Evolutionary conservation across 2,888 invertebrate species (phyloP), one percentile per base, ranked within the genome.

Genomic region (Coelinius sp.): DNA sequence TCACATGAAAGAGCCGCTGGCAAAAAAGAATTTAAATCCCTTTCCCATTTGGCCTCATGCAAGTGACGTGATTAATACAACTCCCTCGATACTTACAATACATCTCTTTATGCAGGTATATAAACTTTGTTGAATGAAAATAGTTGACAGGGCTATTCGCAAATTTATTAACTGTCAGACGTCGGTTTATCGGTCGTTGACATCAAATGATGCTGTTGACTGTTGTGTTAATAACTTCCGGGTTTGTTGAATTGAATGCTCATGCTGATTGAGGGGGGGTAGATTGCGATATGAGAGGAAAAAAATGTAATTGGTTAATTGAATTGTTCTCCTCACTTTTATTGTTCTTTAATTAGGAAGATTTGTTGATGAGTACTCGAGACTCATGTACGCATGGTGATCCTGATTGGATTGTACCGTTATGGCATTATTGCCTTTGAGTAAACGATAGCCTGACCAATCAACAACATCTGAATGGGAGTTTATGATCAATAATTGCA

Each of bases 361-460:
- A 38, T 38, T 38, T 20, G 24, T 52, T 8, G 20, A 12, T 52
- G 24, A 52, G n/a, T 20, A 10, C 46, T 20, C 46, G 20, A 49
- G 46, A 20, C 46, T 17, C 46, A 20, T 17, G 20, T 8, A 31
- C 25, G 24, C 0, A 25, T 53, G 12, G n/a, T n/a, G 25, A 10
- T 25, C 22, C 25, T 59, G 59, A 59, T 59, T 59, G 59, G 31
- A 59, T 59, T 10, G 25, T 31, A 31, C 25, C n/a, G 53, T 56
- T 72, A 75, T 76, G 73, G 73, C 65, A 76, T 77, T 75, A 76
- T 77, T 71, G 71, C 65, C 68, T 41, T 73, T 73, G 46, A 52
- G 53, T 24, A 62, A 68, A 27, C 71, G 74, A 73, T 76, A 68
- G 73, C 75, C 71, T 75, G 69, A 70, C 69, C 76, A 76, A 77